Evolutionary conservation across 2,888 invertebrate genomes (phyloP), one percentile per base, ranked within the genome.

Genomic region (Clunio marinus): DNA sequence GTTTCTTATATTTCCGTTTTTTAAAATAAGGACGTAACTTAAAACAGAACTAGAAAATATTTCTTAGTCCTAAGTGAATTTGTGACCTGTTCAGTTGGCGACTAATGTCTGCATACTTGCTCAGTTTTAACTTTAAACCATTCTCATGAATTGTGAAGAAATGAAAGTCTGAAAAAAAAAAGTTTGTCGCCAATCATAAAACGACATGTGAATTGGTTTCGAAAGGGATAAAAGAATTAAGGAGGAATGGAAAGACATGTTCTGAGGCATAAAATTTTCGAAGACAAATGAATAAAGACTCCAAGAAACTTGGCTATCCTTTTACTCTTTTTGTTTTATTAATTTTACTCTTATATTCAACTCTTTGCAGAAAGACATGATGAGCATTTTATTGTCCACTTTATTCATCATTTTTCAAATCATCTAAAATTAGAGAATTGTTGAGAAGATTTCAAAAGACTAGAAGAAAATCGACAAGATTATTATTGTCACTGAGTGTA

Each of bases 31-130:
- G 32, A 13, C 22, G 37, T 20, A 37, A 60, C 45, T 45, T 63
- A 37, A 63, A 28, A 5, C 41, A n/a, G 41, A 10, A 41, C 41
- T 41, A n/a, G 41, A 41, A 15, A 41, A 5, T 10, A 41, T 15
- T n/a, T 41, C 41, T n/a, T 10, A 15, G n/a, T 41, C 5, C 32
- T 37, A 15, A 15, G 37, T n/a, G 22, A 60, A 22, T 46, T 27
- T 63, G 15, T 22, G 46, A 63, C 63, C 63, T 63, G 63, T 45
- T 45, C 17, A 27, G 27, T 4, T 25, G 63, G 63, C 63, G 63
- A 46, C 63, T 46, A 46, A 24, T 37, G 63, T 63, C 63, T 63
- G 17, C 27, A 2, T 20, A 41, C 13, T 46, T 7, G 45, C 17
- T 22, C 51, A 17, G 2, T 51, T 4, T n/a, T n/a, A n/a, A n/a